Evolutionary conservation across 30 jellyfish, hydroid and myxozoan genomes (phyloP), one percentile per base, ranked within the genome.

Genomic region (Aurelia sp.): DNA sequence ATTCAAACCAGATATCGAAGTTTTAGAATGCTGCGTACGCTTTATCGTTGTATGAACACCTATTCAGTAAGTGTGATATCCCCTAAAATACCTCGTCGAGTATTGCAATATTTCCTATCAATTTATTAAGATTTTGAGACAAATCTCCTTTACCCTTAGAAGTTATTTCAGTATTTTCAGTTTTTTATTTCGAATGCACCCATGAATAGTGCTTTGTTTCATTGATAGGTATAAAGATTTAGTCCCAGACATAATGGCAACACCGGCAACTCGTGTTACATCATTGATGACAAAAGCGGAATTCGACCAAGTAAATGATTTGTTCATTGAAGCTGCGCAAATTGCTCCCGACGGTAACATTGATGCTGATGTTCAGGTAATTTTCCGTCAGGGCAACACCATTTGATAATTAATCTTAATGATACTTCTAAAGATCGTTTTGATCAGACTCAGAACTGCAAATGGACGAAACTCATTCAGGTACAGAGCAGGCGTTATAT

Each of bases 291-390:
- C 96, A 12, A 75, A 75, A 68, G 92, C 71, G 6, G 75, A 66
- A 30, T 85, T 87, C 35, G 85, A 93, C 33, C 85, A 87, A 35
- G 82, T 93, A 21, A 91, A 93, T 41, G 92, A 87, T 67, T 78
- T 88, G 31, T 88, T 66, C 78, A 65, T 93, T 31, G 96, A 87
- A 8, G 98, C 98, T 12, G 98, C 98, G 17, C 96, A 76, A 44
- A 21, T 84, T 44, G 59, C 97, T 6, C 89, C 97, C 11, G 93
- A 93, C 57, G 86, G 84, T 1, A 73, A 83, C 57, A 87, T 93
- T 50, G 98, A 93, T 78, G 96, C 97, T 41, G 97, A 93, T 47
- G 92, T 93, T 12, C 98, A 93, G 92, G 98, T 93, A 72, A 22
- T 17, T 22, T 13, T 17, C 75, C 0, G 1, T 23, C 22, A 13